Evolutionary conservation across 2,113 vertebrate species (phyloP).

Genomic region (Sinosuthora webbiana): DNA sequence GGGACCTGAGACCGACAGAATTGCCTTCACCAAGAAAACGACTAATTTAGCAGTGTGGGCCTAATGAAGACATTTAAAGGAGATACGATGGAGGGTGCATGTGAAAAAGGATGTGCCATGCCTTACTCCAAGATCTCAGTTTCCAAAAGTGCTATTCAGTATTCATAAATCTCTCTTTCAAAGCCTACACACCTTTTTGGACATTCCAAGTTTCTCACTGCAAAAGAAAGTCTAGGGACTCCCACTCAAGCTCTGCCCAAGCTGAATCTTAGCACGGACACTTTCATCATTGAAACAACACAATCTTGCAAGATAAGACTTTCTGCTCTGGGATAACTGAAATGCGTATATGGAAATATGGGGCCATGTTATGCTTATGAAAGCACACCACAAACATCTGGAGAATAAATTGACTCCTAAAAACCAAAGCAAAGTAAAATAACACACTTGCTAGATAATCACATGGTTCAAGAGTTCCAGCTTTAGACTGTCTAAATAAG

Average conservation of each 20-base stretch:
- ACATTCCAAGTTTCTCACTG: not conserved
- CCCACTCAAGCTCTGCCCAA: not conserved
- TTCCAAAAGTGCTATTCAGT: not conserved
- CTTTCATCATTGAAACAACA: not conserved
- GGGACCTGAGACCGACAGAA: not conserved
- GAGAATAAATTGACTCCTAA: not conserved
- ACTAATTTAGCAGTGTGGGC: accelerated
- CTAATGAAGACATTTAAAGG: not conserved
- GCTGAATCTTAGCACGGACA: not conserved
- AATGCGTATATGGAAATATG: not conserved
- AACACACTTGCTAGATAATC: not conserved
- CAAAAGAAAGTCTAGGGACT: not conserved
- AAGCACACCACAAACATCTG: not conserved
- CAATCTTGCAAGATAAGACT: not conserved
- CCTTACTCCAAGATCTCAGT: not conserved
- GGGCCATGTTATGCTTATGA: not conserved
- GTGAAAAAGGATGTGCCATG: not conserved
- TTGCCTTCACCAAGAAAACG: not conserved
- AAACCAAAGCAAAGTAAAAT: not conserved
- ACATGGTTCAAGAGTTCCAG: not conserved
- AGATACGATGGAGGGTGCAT: not conserved
- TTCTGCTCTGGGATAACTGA: not conserved
- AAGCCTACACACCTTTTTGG: not conserved
- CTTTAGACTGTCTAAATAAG: not conserved
- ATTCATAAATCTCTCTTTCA: not conserved